These are phyloP conservation scores for Synanthedon andrenaeformis DNA, from an alignment of 2,888 invertebrate genomes.

Conservation along the genomic window DNA sequence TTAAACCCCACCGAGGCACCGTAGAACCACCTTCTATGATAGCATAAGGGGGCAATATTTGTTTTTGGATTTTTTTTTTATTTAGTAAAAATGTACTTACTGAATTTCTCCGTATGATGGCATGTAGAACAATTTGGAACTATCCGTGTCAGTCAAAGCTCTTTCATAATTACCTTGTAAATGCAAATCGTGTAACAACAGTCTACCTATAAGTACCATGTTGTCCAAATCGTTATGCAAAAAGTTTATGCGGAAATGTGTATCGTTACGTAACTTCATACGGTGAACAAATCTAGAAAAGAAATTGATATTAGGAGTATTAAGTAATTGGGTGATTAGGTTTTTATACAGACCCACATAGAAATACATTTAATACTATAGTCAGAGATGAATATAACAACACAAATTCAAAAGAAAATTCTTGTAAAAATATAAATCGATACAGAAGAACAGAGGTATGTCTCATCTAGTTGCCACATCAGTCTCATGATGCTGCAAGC, in stretches of 20 bases:
- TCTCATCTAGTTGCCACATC: no score
- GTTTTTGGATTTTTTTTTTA: neutral
- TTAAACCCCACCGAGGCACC: no score
- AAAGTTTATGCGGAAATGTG: constrained; percentile 28
- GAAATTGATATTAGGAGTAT: neutral
- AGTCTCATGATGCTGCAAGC: no score
- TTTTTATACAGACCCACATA: no score
- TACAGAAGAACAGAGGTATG: no score
- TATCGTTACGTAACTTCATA: constrained; percentile 49
- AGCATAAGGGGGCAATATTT: no score
- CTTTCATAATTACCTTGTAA: constrained; percentile 43
- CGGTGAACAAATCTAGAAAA: constrained; percentile 46
- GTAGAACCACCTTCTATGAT: neutral
- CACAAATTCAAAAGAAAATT: no score
- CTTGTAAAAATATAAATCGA: no score
- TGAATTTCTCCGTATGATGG: constrained; percentile 39
- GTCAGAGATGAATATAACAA: no score
- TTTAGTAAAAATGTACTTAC: constrained; percentile 21
- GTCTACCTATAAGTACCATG: constrained; percentile 21
- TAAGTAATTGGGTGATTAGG: neutral
- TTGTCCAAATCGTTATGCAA: constrained; percentile 29
- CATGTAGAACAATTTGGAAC: constrained; percentile 25
- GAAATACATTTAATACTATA: no score
- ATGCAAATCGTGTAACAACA: constrained; percentile 41
- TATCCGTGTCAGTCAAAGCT: constrained; percentile 18